Conservation (phyloP, 2,113 vertebrate genomes). For the Tupaia chinensis region DNA sequence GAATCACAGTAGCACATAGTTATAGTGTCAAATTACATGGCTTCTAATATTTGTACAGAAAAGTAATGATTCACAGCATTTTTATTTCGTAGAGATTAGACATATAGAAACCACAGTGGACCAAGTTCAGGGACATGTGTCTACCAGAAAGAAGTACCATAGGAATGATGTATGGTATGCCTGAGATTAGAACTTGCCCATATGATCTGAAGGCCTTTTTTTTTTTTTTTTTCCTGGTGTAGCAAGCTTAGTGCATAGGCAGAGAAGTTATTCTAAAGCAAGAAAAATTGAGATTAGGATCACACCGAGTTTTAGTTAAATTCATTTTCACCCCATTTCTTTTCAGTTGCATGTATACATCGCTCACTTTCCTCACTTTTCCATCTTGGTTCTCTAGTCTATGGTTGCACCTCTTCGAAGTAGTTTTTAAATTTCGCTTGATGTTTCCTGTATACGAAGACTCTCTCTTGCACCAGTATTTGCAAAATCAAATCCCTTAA, state of each 20-base stretch:
- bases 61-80: neutral
- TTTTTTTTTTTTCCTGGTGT: neutral
- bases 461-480: constrained; percentile 21
- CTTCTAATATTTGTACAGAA: constrained; percentile 55
- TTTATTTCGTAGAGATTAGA: constrained; percentile 21
- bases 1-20: constrained; percentile 10
- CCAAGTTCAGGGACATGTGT: neutral
- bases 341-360: neutral
- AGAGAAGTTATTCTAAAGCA: neutral
- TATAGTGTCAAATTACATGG: neutral
- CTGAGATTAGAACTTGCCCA: constrained; percentile 4
- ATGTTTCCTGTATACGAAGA: constrained; percentile 37
- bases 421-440: constrained; percentile 46
- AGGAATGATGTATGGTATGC: neutral
- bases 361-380: constrained; percentile 32
- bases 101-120: neutral
- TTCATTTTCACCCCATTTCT: constrained; percentile 39
- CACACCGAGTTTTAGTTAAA: neutral
- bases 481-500: constrained; percentile 9
- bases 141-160: constrained; percentile 20
- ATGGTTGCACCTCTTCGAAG: constrained; percentile 47
- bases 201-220: constrained; percentile 20
- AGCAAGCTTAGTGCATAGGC: neutral
- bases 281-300: constrained; percentile 1
- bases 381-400: neutral